A percentile compares a stretch with the other conserved stretches of the same genome.
phyloP scores from a whole-genome alignment of 2,888 invertebrate species.

The Ephialtes manifestator region DNA sequence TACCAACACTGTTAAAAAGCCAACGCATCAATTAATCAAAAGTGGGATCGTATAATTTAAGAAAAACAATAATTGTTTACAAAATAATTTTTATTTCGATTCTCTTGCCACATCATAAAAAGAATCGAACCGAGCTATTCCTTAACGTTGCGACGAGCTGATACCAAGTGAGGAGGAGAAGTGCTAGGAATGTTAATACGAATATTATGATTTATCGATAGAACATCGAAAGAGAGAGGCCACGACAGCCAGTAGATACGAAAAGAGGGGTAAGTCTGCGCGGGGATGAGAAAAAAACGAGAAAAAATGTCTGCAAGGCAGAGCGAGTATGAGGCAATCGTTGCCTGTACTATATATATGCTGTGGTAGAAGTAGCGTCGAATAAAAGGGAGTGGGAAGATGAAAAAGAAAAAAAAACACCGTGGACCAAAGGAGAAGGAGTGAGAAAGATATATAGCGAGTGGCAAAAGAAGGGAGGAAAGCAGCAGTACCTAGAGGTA shows the following conservation, averaged over 20 bases:
- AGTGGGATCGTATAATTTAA: neutral
- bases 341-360: neutral
- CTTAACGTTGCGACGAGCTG: neutral
- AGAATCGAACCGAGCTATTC: slow-evolving; percentile 7
- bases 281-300: slow-evolving; percentile 41
- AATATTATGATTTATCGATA: slow-evolving; percentile 84
- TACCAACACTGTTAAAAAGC: neutral
- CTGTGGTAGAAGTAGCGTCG: slow-evolving; percentile 2
- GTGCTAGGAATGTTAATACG: slow-evolving; percentile 84
- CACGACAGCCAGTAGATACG: slow-evolving; percentile 27
- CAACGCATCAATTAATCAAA: neutral
- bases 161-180: slow-evolving; percentile 77
- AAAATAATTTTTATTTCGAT: neutral
- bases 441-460: slow-evolving; percentile 48
- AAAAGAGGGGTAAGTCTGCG: slow-evolving; percentile 53
- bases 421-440: slow-evolving; percentile 53
- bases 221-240: slow-evolving; percentile 77
- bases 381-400: slow-evolving; percentile 38
- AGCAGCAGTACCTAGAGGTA: slow-evolving; percentile 42
- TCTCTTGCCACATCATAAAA: slow-evolving; percentile 71
- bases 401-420: slow-evolving; percentile 45
- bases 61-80: neutral
- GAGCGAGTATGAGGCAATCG: neutral
- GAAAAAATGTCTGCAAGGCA: slow-evolving; percentile 32
- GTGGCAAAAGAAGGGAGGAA: neutral